Conservation (phyloP, 2,797 vertebrate species). For the Allobates femoralis region DNA sequence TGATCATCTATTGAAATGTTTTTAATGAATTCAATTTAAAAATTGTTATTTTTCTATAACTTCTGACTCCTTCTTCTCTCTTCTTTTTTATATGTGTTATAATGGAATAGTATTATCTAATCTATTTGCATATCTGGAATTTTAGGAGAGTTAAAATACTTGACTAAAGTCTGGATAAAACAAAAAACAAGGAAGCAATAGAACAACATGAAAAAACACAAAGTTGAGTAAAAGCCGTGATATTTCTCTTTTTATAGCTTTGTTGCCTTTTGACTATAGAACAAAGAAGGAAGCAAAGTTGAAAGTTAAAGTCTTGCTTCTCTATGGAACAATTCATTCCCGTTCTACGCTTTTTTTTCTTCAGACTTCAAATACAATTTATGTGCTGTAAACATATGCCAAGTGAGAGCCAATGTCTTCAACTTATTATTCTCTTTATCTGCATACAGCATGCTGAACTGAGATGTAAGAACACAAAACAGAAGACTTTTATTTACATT, state of each 20-base stretch:
- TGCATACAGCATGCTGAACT: background rate
- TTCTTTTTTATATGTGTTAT: no score
- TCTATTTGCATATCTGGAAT: background rate
- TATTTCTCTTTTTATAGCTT: background rate
- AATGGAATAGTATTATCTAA: no score
- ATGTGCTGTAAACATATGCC: background rate
- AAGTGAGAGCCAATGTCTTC: background rate
- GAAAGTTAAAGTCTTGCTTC: background rate
- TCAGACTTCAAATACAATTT: background rate
- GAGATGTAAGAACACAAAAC: background rate
- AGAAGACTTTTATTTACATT: background rate
- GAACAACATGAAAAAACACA: background rate
- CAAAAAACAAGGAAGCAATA: background rate
- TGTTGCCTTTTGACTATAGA: background rate
- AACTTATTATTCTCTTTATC: background rate
- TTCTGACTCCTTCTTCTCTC: no score
- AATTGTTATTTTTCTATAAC: no score
- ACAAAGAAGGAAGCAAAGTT: background rate
- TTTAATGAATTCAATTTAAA: no score
- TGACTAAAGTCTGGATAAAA: background rate
- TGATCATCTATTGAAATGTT: no score
- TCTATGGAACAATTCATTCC: background rate
- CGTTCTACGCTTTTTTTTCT: background rate
- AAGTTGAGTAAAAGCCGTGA: background rate
- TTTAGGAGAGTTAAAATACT: background rate